Base-by-base conservation (phyloP, 2,888 invertebrate genomes). In the Lochmaea capreae region DNA sequence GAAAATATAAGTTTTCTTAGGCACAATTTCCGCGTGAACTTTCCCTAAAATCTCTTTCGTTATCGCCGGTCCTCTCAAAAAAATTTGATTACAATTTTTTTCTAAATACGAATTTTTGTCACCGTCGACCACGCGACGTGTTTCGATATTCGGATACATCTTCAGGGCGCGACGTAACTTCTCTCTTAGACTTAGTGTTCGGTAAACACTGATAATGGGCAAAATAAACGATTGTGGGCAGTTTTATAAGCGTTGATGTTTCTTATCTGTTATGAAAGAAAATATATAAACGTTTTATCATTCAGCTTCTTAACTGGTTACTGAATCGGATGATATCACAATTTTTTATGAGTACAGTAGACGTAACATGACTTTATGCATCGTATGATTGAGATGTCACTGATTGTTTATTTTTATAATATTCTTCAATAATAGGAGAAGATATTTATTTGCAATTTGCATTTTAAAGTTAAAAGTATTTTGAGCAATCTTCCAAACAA, bases 1-100 rank as follows among this genome's bases (percentile, higher is more conserved):
- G 74, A 85, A 84, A 18, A 87, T 74, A 49, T 79, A 77, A 1
- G 84, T 84, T 54, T 81, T 82, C 22, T 81, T 81, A 0, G 84
- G 84, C 11, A 83, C 84, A 9, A 84, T 75, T 16, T 85, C 85
- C 10, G 78, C 79, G 70, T 86, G 84, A 76, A 87, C 80, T 75
- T 85, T 85, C 49, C 83, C 84, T 46, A 87, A 77, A 76, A 87
- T 82, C 18, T 87, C 86, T 75, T 83, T 85, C 16, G 86, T 86
- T 42, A 87, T 67, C 0, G 84, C 82, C 2, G 86, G 84, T 3
- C 84, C 84, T 72, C 84, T 85, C 22, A 80, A 73, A 69, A 87
- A 84, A 33, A 86, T 83, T 71, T 86, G 84, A 43, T 83, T 83
- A 75, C 85, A 86, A 66, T 86, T 85, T 33, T 79, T 80, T 46